A percentile compares a stretch with the other conserved stretches of the same genome.
Conservation (phyloP, 2,797 vertebrate species). For the Mus minutoides region DNA sequence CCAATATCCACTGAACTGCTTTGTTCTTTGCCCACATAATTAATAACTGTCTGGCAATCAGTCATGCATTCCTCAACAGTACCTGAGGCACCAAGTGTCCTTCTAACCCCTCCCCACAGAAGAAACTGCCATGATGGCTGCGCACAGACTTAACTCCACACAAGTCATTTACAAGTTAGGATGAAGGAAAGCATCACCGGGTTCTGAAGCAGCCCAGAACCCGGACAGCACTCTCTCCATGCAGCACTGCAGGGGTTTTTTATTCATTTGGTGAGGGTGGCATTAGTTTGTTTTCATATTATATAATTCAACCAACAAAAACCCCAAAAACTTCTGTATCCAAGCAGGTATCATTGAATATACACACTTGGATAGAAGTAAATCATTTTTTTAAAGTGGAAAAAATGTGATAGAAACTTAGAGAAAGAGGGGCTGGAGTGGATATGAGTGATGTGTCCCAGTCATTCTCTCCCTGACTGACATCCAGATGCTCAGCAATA, state of each 20-base stretch:
- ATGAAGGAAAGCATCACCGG: not conserved
- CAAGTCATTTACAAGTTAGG: conserved; percentile 68
- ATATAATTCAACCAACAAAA: not conserved
- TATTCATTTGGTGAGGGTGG: too few species aligned
- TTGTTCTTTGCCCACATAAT: conserved; percentile 88
- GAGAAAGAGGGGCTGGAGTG: not conserved
- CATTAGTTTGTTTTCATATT: not conserved
- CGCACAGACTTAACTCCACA: conserved; percentile 80
- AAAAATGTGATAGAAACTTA: not conserved
- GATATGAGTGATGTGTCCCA: not conserved
- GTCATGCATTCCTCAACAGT: conserved; percentile 89
- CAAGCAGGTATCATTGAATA: not conserved
- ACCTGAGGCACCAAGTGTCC: conserved; percentile 88
- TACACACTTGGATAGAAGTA: not conserved
- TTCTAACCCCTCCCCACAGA: conserved; percentile 71
- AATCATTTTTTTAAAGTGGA: not conserved
- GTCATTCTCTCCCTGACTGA: not conserved
- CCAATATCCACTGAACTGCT: conserved; percentile 84
- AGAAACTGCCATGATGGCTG: conserved; percentile 79
- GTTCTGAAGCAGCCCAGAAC: conserved; percentile 20
- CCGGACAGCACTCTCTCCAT: accelerated
- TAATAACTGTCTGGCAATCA: conserved; percentile 90
- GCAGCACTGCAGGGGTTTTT: accelerated
- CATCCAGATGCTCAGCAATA: not conserved
- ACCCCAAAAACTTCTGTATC: not conserved